Evolutionary conservation across 1,140 invertebrate genomes (phyloP).

Genomic region (Temnothorax longispinosus): DNA sequence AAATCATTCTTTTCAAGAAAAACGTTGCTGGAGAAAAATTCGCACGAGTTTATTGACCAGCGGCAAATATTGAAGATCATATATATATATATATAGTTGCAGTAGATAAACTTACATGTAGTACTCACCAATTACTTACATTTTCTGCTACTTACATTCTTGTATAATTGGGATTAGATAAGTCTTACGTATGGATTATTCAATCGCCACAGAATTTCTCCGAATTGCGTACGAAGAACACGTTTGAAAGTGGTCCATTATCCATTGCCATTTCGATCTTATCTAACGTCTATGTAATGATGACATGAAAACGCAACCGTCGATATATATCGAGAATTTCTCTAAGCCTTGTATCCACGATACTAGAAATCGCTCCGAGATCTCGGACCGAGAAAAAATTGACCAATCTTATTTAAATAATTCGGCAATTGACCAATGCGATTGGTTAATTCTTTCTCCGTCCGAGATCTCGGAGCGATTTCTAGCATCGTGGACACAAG

Average conservation of each 20-base stretch:
- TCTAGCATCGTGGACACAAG: too few relatives aligned
- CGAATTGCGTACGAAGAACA: constrained; percentile 46
- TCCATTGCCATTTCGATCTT: constrained; percentile 17
- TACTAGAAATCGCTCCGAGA: too few relatives aligned
- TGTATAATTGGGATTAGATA: constrained; percentile 16
- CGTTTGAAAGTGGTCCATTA: constrained; percentile 34
- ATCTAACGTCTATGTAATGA: neutral
- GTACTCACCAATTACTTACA: neutral
- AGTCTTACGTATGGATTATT: constrained; percentile 30
- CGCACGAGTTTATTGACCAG: neutral
- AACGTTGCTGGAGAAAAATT: neutral
- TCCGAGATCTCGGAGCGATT: too few relatives aligned
- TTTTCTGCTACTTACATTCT: neutral
- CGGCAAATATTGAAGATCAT: neutral
- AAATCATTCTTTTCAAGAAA: neutral
- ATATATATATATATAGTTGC: neutral
- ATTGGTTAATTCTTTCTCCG: too few relatives aligned
- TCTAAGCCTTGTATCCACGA: neutral
- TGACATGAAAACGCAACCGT: neutral
- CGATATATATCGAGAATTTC: neutral
- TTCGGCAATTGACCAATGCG: too few relatives aligned
- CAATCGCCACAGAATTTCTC: neutral
- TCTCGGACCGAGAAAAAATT: too few relatives aligned
- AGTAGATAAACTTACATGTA: neutral
- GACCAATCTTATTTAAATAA: too few relatives aligned